phyloP scores from a whole-genome alignment of 2,888 invertebrate genomes.

The Cerastis leucographa region DNA sequence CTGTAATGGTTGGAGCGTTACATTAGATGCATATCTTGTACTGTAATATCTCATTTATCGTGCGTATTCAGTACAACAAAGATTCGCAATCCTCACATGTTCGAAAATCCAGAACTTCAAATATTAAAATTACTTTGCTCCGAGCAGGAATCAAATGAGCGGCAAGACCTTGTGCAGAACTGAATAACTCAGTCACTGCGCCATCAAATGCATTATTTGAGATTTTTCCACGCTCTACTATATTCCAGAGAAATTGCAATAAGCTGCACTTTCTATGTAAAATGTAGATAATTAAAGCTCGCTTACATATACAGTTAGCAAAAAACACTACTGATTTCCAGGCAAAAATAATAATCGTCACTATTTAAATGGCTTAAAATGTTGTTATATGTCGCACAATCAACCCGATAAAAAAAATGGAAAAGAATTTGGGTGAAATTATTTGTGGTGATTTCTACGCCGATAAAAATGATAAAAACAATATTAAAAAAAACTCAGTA shows the following conservation, averaged over 20 bases:
- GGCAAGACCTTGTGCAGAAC: background rate
- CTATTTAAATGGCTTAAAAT: too few species aligned
- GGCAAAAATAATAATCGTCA: background rate
- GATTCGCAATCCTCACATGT: background rate
- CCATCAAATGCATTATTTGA: constrained; percentile 27
- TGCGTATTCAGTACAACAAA: background rate
- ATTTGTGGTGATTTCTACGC: too few species aligned
- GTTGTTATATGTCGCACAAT: too few species aligned
- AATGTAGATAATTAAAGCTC: constrained; percentile 26
- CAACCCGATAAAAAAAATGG: too few species aligned
- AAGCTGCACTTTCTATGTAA: constrained; percentile 45
- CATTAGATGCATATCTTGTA: background rate
- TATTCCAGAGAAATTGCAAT: constrained; percentile 41
- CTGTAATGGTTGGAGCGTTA: too few species aligned
- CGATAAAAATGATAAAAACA: background rate
- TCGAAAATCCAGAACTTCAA: background rate
- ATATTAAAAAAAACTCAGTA: too few species aligned
- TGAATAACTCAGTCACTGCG: background rate
- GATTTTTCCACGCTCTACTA: constrained; percentile 4
- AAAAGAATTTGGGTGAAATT: background rate
- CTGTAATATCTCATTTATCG: background rate
- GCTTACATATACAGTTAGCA: background rate
- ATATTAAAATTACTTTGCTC: background rate
- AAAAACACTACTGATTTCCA: background rate
- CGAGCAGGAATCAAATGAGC: background rate